Evolutionary conservation across 2,797 vertebrate genomes (phyloP).

Genomic region (Siniperca scherzeri): DNA sequence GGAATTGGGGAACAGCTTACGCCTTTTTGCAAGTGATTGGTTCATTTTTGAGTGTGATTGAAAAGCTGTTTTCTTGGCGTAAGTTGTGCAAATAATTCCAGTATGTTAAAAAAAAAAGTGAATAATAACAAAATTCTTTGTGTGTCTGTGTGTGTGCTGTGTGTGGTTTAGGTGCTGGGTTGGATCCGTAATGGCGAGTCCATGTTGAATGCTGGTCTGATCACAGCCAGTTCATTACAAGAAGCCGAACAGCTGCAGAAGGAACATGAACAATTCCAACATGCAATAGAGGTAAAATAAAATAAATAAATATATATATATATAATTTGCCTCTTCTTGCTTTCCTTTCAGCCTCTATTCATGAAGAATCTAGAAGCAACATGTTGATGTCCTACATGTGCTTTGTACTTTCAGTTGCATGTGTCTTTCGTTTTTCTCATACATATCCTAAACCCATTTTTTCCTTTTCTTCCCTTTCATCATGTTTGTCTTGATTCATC

Average conservation of each 20-base stretch:
- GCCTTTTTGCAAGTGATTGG: not conserved
- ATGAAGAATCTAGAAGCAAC: not conserved
- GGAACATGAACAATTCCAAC: constrained; percentile 98
- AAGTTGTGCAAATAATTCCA: not conserved
- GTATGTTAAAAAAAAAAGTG: not conserved
- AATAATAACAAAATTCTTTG: not conserved
- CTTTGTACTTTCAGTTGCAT: not conserved
- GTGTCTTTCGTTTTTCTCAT: not conserved
- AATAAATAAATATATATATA: too few relatives aligned
- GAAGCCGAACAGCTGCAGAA: constrained; percentile 98
- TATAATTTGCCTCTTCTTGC: not conserved
- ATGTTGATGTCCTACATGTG: not conserved
- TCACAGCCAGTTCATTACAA: constrained; percentile 97
- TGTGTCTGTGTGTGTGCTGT: constrained; percentile 18
- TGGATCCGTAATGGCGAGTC: constrained; percentile 99
- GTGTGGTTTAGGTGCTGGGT: constrained; percentile 91
- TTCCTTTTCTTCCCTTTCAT: not conserved
- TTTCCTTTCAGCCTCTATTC: not conserved
- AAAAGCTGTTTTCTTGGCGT: not conserved
- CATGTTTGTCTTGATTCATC: not conserved
- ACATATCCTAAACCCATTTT: not conserved
- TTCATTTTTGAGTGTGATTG: not conserved
- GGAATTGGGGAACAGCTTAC: not conserved
- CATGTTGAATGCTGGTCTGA: constrained; percentile 97
- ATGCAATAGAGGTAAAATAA: constrained; percentile 94